phyloP scores from a whole-genome alignment of 2,113 vertebrate genomes.

The Gambusia affinis region DNA sequence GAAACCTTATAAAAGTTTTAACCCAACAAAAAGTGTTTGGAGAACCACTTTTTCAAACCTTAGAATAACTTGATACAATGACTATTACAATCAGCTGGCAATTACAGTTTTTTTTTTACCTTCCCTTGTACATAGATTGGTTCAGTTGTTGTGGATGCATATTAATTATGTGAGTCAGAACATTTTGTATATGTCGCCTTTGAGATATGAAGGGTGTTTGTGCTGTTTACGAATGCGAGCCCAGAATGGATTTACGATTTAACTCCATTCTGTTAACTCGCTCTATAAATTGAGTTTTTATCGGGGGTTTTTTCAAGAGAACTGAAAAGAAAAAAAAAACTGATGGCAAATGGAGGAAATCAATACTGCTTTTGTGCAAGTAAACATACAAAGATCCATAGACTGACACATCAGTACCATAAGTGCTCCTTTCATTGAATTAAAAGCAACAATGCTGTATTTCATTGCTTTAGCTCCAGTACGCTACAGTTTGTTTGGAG shows the following conservation, averaged over 20 bases:
- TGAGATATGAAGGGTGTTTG: not conserved
- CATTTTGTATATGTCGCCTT: not conserved
- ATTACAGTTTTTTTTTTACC: not conserved
- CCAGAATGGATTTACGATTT: not conserved
- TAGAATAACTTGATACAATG: not conserved
- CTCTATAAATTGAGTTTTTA: not conserved
- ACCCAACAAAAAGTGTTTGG: not conserved
- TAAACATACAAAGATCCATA: conserved; percentile 9
- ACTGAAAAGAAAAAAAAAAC: not conserved
- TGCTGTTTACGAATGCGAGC: not conserved
- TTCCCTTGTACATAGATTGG: not conserved
- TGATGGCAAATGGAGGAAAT: not conserved
- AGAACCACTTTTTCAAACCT: not conserved
- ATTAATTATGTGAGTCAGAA: not conserved
- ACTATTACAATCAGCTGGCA: not conserved
- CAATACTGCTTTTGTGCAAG: not conserved
- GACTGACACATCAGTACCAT: conserved; percentile 6
- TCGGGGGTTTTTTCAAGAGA: not conserved
- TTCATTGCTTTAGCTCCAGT: conserved; percentile 19
- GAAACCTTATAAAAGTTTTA: not conserved
- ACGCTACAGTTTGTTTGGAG: conserved; percentile 3
- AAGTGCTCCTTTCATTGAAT: conserved; percentile 22
- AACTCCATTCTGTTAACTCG: not conserved
- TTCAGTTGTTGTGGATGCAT: not conserved
- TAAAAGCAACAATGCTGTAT: conserved; percentile 18